Percentiles rank a stretch among this genome's conserved stretches.
These are phyloP conservation scores for Melangyna quadrimaculata DNA, from an alignment of 2,888 invertebrate genomes.

Conservation along the genomic window DNA sequence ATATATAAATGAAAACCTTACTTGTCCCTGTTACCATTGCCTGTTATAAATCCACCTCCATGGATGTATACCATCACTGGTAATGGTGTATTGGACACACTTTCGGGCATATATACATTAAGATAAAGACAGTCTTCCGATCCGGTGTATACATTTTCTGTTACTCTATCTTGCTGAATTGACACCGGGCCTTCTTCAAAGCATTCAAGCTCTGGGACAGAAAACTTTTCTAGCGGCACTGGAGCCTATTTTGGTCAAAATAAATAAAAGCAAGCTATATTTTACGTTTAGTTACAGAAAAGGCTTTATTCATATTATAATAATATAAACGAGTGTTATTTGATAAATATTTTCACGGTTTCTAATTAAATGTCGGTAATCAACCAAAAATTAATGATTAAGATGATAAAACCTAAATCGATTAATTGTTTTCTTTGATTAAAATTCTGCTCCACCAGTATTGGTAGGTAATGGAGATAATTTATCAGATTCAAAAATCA, in stretches of 20 bases:
- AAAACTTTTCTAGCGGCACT: constrained; percentile 76
- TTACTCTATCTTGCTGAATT: constrained; percentile 71
- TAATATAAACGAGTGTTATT: no score
- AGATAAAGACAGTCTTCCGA: constrained; percentile 77
- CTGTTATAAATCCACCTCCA: constrained; percentile 73
- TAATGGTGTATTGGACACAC: constrained; percentile 60
- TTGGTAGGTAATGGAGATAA: no score
- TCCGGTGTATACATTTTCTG: constrained; percentile 73
- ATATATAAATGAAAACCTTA: constrained; percentile 47
- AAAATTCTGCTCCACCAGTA: no score
- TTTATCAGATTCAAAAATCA: no score
- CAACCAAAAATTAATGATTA: no score
- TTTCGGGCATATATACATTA: constrained; percentile 75
- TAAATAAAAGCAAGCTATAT: neutral
- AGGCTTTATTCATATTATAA: no score
- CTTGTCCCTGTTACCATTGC: constrained; percentile 77
- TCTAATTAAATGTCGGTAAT: no score
- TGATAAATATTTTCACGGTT: no score
- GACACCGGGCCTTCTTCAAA: constrained; percentile 75
- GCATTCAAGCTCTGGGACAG: constrained; percentile 77
- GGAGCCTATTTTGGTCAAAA: constrained; percentile 75
- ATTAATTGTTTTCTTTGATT: no score
- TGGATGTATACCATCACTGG: constrained; percentile 76
- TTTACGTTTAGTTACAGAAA: no score
- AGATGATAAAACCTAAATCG: no score